phyloP scores from a whole-genome alignment of 2,888 invertebrate genomes.

The Thymelicus acteon region DNA sequence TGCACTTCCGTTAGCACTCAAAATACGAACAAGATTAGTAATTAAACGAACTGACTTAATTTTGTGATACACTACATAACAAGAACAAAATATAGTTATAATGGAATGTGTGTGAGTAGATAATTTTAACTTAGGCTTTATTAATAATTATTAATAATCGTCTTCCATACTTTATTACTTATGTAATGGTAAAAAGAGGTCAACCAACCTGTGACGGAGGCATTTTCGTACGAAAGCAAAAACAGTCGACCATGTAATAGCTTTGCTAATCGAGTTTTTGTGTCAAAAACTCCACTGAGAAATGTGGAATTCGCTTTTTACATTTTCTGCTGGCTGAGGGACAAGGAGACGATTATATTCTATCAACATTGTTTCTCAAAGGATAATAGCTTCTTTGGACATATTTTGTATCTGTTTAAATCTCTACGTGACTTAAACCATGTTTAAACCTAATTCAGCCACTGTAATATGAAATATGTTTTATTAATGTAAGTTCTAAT shows the following conservation, averaged over 20 bases:
- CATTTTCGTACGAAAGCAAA: conserved; percentile 22
- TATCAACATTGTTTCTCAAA: conserved; percentile 1
- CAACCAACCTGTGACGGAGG: not conserved
- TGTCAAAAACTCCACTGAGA: conserved; percentile 8
- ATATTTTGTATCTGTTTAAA: not conserved
- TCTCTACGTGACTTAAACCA: not conserved
- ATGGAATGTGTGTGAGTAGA: not conserved
- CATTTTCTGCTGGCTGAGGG: not conserved
- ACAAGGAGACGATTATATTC: not conserved
- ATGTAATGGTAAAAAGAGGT: not conserved
- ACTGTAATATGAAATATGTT: too few relatives aligned
- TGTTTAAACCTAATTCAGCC: not conserved
- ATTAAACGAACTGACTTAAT: too few relatives aligned
- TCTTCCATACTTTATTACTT: too few relatives aligned
- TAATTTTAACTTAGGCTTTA: not conserved
- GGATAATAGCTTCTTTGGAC: not conserved
- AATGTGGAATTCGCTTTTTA: conserved; percentile 12
- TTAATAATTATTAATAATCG: too few relatives aligned
- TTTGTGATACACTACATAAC: too few relatives aligned
- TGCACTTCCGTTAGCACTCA: too few relatives aligned
- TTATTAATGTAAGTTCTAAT: too few relatives aligned
- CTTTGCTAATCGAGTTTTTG: conserved; percentile 32
- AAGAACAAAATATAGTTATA: not conserved
- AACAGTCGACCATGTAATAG: conserved; percentile 30
- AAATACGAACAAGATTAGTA: too few relatives aligned